A percentile compares a stretch with the other conserved stretches of the same genome.
phyloP scores from a whole-genome alignment of 2,888 invertebrate species.

The Brachypalpus laphriformis region DNA sequence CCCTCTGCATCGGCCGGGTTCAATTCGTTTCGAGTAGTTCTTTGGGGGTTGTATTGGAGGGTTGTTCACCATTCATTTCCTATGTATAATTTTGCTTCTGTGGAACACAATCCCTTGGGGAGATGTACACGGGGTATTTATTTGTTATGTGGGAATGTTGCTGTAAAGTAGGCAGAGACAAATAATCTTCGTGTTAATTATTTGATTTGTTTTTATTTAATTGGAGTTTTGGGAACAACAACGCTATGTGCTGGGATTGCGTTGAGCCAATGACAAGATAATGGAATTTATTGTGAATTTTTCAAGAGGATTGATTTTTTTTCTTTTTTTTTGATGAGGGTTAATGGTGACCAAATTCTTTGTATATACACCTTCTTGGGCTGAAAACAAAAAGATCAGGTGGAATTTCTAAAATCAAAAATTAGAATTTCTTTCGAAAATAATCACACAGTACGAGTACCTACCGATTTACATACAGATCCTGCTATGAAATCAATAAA shows the following conservation, averaged over 20 bases:
- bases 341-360: no score
- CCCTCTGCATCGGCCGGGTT: background rate
- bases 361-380: no score
- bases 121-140: constrained; percentile 15
- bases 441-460: no score
- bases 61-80: constrained; percentile 12
- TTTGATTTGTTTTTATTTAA: constrained; percentile 74
- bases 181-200: constrained; percentile 72
- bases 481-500: no score
- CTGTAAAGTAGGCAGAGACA: constrained; percentile 52
- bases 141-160: background rate
- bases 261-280: constrained; percentile 42
- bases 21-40: constrained; percentile 45
- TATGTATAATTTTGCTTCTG: background rate
- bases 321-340: background rate
- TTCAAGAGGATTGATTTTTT: background rate
- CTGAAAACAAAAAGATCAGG: no score
- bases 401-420: no score
- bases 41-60: constrained; percentile 28
- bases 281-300: constrained; percentile 33
- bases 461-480: no score
- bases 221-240: constrained; percentile 59
- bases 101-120: constrained; percentile 29
- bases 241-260: constrained; percentile 30
- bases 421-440: no score